These are phyloP conservation scores for Ageneiosus marmoratus DNA, from an alignment of 2,113 vertebrate genomes.

Conservation along the genomic window DNA sequence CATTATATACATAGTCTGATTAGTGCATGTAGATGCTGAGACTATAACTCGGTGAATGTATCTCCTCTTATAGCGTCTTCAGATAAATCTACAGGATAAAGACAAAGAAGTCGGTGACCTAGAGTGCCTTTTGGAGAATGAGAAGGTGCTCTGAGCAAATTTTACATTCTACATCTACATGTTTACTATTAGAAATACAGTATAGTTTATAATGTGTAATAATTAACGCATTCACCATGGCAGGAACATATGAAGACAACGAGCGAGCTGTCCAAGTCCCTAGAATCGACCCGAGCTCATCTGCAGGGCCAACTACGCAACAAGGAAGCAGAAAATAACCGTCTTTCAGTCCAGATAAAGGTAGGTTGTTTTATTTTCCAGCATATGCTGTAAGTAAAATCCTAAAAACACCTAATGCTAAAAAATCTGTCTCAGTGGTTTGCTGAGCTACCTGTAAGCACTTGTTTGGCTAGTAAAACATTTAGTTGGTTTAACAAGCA, in stretches of 20 bases:
- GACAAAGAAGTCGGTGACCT: conserved; percentile 80
- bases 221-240: background rate
- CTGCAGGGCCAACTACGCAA: conserved; percentile 83
- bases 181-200: background rate
- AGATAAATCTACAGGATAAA: conserved; percentile 81
- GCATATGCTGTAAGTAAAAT: background rate
- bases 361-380: conserved; percentile 59
- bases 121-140: conserved; percentile 71
- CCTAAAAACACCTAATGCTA: background rate
- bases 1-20: background rate
- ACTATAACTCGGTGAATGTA: background rate
- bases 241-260: conserved; percentile 81
- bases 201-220: background rate
- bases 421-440: background rate
- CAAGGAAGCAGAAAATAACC: conserved; percentile 86
- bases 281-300: conserved; percentile 81
- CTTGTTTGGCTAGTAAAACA: background rate
- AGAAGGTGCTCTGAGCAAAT: conserved; percentile 78
- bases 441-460: background rate
- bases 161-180: background rate
- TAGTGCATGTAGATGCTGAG: background rate
- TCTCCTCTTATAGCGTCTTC: conserved; percentile 74
- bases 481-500: background rate
- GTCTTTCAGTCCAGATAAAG: conserved; percentile 79
- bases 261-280: conserved; percentile 75